phyloP scores from a whole-genome alignment of 2,113 vertebrate genomes.

The Pedionomus torquatus region DNA sequence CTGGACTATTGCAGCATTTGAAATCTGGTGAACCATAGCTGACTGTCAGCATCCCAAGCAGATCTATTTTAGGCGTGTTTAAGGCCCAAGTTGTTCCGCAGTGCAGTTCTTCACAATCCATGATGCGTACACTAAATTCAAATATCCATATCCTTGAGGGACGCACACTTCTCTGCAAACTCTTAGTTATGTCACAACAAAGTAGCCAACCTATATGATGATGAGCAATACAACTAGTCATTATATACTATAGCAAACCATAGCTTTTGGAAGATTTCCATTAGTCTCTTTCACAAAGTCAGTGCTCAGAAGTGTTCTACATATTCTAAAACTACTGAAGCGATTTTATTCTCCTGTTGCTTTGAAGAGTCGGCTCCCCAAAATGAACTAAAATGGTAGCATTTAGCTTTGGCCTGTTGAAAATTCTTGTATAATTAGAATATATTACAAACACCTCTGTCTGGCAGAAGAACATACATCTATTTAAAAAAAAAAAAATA shows the following conservation, averaged over 20 bases:
- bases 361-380: not conserved
- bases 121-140: not conserved
- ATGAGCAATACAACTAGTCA: not conserved
- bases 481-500: not conserved
- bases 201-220: not conserved
- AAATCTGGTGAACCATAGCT: not conserved
- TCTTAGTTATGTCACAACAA: not conserved
- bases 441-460: not conserved
- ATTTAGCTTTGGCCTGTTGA: not conserved
- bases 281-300: not conserved
- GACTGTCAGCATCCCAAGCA: not conserved
- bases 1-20: not conserved
- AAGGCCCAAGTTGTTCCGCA: not conserved
- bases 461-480: not conserved
- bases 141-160: not conserved
- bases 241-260: not conserved
- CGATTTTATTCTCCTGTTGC: not conserved
- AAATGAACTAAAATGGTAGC: not conserved
- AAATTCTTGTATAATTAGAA: not conserved
- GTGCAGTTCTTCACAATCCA: not conserved
- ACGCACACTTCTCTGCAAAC: not conserved
- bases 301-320: not conserved
- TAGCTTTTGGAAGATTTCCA: not conserved
- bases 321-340: not conserved
- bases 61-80: not conserved